Evolutionary conservation across 2,113 vertebrate genomes (phyloP), one percentile per base, ranked within the genome.

Genomic region (Zapus hudsonius): DNA sequence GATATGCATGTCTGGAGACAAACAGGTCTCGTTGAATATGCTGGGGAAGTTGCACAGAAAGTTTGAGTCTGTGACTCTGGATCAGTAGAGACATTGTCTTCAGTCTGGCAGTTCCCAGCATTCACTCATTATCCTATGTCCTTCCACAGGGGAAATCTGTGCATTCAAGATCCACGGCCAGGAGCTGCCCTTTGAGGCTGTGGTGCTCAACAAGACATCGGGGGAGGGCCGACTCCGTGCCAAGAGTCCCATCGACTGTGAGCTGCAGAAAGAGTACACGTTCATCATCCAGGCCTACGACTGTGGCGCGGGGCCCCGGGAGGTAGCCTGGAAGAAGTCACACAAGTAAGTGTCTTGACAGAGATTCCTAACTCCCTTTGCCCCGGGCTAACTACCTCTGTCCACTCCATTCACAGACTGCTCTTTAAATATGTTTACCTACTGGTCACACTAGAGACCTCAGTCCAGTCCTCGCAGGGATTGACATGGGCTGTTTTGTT

Each of bases 221-320:
- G 99, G 99, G 38, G 99, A 99, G 97, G 99, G 99, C 93, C 98
- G 98, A 93, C 98, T 99, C 87, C 98, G 93, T 88, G 99, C 99
- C 61, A 98, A 97, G 47, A 98, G 98, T 67, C 98, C 99, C 93
- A 98, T 99, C 70, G 99, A 99, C 98, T 99, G 99, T 72, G 99
- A 99, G 95, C 96, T 98, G 78, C 99, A 99, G 97, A 99, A 99
- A 96, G 99, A 99, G 84, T 99, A 99, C 92, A 99, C 99, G 0
- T 99, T 99, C 97, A 98, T 99, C 98, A 99, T 99, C 95, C 99
- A 99, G 96, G 99, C 99, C 52, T 99, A 99, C 0, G 99, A 99
- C 93, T 99, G 99, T 10, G 99, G 99, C 0, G 98, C 98, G 0
- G 99, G 99, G 64, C 98, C 98, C 20, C 96, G 87, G 73, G 99